Conservation (phyloP, 2,797 vertebrate genomes). For the Artibeus lituratus region DNA sequence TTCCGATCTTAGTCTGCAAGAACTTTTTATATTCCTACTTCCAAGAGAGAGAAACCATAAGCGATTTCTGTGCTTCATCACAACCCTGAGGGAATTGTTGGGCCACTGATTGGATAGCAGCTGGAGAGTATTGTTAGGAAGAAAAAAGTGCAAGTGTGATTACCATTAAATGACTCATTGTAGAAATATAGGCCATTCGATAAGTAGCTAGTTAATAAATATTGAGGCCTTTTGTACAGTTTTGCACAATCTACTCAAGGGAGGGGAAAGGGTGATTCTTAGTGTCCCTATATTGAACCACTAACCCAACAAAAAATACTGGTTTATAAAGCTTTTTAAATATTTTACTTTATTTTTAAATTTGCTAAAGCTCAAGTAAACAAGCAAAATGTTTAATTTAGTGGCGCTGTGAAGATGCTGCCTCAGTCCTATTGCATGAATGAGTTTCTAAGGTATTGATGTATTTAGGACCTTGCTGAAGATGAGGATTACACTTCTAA, state of each 20-base stretch:
- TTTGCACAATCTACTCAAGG: background rate
- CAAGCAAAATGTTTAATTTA: background rate
- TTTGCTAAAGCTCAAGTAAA: background rate
- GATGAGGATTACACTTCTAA: background rate
- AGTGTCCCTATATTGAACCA: background rate
- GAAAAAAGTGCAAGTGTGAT: background rate
- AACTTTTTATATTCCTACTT: background rate
- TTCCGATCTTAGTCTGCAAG: background rate
- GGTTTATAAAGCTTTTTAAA: background rate
- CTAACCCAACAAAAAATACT: background rate
- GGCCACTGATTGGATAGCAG: background rate
- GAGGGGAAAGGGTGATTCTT: background rate
- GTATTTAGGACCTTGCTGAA: background rate
- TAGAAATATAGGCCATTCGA: background rate
- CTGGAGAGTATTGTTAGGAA: background rate
- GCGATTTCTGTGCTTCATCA: background rate
- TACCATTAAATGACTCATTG: background rate
- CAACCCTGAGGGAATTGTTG: background rate
- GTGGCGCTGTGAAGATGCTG: background rate
- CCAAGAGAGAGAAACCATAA: background rate
- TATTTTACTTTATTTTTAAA: background rate
- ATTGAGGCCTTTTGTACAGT: background rate
- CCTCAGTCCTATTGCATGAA: background rate
- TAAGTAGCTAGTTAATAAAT: background rate
- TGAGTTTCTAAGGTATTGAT: background rate